Evolutionary conservation across 2,888 invertebrate genomes (phyloP), one percentile per base, ranked within the genome.

Genomic region (Pherbina coryleti): DNA sequence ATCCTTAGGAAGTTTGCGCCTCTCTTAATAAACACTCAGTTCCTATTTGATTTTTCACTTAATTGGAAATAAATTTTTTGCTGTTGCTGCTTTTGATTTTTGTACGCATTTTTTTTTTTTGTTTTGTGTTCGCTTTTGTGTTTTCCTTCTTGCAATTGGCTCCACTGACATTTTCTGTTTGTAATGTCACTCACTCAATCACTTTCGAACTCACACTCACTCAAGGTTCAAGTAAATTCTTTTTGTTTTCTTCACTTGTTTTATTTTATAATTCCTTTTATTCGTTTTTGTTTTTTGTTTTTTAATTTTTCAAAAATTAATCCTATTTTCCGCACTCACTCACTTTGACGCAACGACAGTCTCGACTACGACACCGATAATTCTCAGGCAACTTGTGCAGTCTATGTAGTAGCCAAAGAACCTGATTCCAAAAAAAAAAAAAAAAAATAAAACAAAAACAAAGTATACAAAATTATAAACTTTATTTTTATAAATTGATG

Each of bases 331-430:
- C 49, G 57, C 75, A 73, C 76, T 76, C 69, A 78, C 76, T 73
- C 76, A 75, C 75, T 78, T 64, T 28, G 66, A 76, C 71, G 66
- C 73, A 73, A 78, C 75, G 76, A 76, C 73, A 73, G 64, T 67
- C 44, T 44, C 76, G 76, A 78, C 74, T 77, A 74, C 74, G 77
- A 74, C 69, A 55, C 28, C 74, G 19, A 22, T 34, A 37, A 22
- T 72, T 8, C 57, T n/a, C 31, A 7, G 34, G 57, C 57, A 28
- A 51, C 17, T 70, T 53, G 55, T 53, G 51, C 51, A 31, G 28
- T 9, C 49, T 44, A 25, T 22, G 22, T 5, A 14, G 14, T 14
- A 9, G 8, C 9, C 11, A n/a, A 22, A 49, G n/a, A 34, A 69
- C 8, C 25, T 11, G 11, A 5, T 22, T 31, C 49, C 7, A 34